A percentile compares a stretch with the other conserved stretches of the same genome.
These are phyloP conservation scores for Pseudorasbora parva DNA, from an alignment of 2,113 vertebrate species.

Conservation along the genomic window DNA sequence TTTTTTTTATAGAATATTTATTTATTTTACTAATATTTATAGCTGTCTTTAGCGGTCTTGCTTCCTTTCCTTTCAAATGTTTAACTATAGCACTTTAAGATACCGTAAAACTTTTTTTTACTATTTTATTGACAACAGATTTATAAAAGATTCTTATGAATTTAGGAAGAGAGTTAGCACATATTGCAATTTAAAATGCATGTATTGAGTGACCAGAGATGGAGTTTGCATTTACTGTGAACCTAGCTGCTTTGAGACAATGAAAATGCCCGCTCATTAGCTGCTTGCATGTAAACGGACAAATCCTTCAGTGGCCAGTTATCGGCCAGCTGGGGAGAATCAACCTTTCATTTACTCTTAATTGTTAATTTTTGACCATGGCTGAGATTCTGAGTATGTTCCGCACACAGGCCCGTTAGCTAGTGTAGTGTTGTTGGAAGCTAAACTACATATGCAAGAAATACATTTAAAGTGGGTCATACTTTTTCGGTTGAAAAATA, in stretches of 20 bases:
- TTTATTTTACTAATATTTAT: no score
- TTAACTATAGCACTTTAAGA: no score
- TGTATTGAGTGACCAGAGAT: background rate
- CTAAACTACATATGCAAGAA: background rate
- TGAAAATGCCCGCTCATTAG: background rate
- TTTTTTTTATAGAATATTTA: background rate
- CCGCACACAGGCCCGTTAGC: background rate
- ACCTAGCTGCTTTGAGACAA: background rate
- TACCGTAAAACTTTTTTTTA: no score
- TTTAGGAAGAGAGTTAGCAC: background rate
- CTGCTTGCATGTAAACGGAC: background rate
- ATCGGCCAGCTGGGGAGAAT: background rate
- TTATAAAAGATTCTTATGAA: background rate
- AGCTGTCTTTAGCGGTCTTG: no score
- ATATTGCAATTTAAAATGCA: background rate
- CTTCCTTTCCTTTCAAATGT: no score
- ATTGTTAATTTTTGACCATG: background rate
- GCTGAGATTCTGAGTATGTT: background rate
- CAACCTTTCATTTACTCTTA: background rate
- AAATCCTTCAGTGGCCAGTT: background rate
- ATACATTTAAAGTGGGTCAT: background rate
- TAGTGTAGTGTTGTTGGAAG: background rate
- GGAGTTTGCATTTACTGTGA: background rate
- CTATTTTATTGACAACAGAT: background rate
- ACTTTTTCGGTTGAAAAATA: background rate